Base-by-base conservation (phyloP, 2,888 invertebrate genomes). In the Sinopyrophorus schimmeli region DNA sequence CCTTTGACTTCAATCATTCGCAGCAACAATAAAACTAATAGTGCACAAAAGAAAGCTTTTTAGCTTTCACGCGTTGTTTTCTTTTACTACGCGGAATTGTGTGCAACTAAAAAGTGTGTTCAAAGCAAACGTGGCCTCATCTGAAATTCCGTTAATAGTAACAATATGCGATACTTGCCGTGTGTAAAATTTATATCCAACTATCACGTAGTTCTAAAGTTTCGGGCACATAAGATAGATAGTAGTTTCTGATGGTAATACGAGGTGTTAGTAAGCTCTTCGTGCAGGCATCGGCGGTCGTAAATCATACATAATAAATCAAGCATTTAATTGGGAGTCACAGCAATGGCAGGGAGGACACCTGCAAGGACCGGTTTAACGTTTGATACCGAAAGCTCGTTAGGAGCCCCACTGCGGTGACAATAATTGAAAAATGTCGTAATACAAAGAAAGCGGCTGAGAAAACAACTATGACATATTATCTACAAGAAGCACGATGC, bases 221-320 rank as follows among this genome's bases (percentile, higher is more conserved):
- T 10, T 7, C 21, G 12, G 23, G 11, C 1, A 24, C 4, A 20
- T 20, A 16, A 12, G 9, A 32, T 10, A 32, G 30, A 30, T 30
- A 18, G 32, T 3, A 30, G 26, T 44, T 43, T 44, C 35, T 28
- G n/a, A n/a, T n/a, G 32, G 34, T 21, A 50, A 53, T 34, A 37
- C 21, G 44, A 44, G 30, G 39, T 38, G 11, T 3, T 18, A 24
- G 43, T 50, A 40, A 37, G 41, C 24, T 41, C n/a, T n/a, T 32
- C 30, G 46, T 31, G 39, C 37, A 49, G 35, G 46, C 49, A 53
- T 49, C 15, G 47, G 20, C 32, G 52, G 41, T 24, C 40, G 46
- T 54, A 52, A 50, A 55, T 55, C 52, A 55, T 53, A 55, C 42
- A 41, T 50, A 53, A 55, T 55, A 55, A 55, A 55, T 55, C 50